A percentile compares a stretch with the other conserved stretches of the same genome.
These are phyloP conservation scores for Nycticebus coucang DNA, from an alignment of 2,113 vertebrate species.

Conservation along the genomic window DNA sequence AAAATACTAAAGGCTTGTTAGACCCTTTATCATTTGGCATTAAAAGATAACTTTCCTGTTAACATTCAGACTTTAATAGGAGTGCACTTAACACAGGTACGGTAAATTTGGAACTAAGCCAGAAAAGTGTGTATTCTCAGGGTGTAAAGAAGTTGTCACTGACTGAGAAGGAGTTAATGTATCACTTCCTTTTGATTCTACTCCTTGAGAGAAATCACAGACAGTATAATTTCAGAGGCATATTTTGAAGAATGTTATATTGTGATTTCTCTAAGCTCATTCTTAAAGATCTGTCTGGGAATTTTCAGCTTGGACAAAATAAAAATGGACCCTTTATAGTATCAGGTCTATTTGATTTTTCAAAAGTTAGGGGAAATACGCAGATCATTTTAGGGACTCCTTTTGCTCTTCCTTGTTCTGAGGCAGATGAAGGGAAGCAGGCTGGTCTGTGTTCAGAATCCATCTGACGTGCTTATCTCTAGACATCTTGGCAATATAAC, in stretches of 20 bases:
- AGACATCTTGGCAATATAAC: conserved; percentile 24
- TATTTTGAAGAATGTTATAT: conserved; percentile 64
- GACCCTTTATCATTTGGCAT: conserved; percentile 19
- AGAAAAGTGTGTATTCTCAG: conserved; percentile 53
- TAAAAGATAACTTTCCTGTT: conserved; percentile 45
- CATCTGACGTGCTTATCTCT: conserved; percentile 52
- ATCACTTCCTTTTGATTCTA: conserved; percentile 68
- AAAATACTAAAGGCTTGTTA: conserved; percentile 48
- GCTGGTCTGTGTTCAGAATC: conserved; percentile 55
- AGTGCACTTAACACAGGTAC: conserved; percentile 24
- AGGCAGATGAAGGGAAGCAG: conserved; percentile 50
- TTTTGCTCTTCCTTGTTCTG: conserved; percentile 42
- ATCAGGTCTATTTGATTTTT: conserved; percentile 68
- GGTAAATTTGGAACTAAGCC: conserved; percentile 50
- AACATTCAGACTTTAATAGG: conserved; percentile 42
- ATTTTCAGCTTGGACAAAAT: conserved; percentile 61
- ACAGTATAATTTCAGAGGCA: conserved; percentile 69
- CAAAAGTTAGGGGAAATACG: conserved; percentile 58
- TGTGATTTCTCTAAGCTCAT: conserved; percentile 70
- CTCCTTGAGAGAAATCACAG: conserved; percentile 61
- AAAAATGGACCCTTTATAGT: conserved; percentile 59
- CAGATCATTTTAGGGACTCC: conserved; percentile 46
- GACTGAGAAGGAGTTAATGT: conserved; percentile 62
- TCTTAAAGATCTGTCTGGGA: conserved; percentile 55
- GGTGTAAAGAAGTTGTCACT: conserved; percentile 43